phyloP scores from a whole-genome alignment of 2,113 vertebrate species.

The Gopherus flavomarginatus region DNA sequence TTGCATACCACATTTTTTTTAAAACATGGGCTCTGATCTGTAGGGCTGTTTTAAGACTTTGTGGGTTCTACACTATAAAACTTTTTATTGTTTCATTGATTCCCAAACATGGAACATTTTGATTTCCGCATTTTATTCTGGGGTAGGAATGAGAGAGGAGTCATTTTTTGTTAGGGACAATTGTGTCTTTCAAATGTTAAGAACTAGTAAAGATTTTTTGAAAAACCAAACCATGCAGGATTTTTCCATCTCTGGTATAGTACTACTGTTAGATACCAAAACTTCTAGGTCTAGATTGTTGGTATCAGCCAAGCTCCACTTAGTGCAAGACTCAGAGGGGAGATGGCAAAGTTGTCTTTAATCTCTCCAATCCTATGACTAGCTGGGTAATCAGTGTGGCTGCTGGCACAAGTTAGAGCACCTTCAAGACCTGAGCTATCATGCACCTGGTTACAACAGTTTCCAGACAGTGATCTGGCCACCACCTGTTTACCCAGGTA shows the following conservation, averaged over 20 bases:
- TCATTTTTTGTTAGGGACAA: not conserved
- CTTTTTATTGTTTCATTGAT: not conserved
- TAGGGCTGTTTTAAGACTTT: slow-evolving; percentile 16
- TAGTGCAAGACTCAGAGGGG: not conserved
- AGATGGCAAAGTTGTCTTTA: slow-evolving; percentile 4
- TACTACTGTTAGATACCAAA: not conserved
- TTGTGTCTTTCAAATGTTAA: not conserved
- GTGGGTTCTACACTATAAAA: not conserved
- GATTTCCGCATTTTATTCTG: slow-evolving; percentile 5
- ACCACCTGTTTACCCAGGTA: not conserved
- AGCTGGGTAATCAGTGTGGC: not conserved
- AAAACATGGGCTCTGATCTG: not conserved
- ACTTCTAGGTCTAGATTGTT: not conserved
- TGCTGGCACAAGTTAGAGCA: not conserved
- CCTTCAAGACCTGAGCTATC: not conserved
- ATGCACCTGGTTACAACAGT: slow-evolving; percentile 37
- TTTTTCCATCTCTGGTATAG: slow-evolving; percentile 44
- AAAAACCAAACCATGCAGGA: not conserved
- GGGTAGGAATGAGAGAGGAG: slow-evolving; percentile 25
- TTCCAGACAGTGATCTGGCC: not conserved
- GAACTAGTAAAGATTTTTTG: not conserved
- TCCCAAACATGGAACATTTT: slow-evolving; percentile 15
- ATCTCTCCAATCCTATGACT: slow-evolving; percentile 5
- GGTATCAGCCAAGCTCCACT: not conserved
- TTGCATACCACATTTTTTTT: not conserved